Evolutionary conservation across 2,797 vertebrate species (phyloP).

Genomic region (Danio jaintianensis): DNA sequence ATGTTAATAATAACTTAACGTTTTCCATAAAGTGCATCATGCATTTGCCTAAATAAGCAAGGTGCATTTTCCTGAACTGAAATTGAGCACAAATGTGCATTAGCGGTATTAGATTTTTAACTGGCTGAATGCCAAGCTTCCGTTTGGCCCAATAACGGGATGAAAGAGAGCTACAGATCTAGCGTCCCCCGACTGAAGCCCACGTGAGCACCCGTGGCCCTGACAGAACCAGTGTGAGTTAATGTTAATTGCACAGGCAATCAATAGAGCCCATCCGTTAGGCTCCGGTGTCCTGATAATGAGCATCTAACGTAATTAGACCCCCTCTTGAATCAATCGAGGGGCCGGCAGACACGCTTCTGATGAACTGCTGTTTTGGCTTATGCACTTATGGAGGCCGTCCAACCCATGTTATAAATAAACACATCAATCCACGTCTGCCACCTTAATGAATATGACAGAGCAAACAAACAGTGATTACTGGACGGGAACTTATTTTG

Average conservation of each 20-base stretch:
- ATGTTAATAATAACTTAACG: not conserved
- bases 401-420: constrained; percentile 40
- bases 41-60: not conserved
- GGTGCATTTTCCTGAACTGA: constrained; percentile 8
- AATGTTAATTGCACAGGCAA: constrained; percentile 49
- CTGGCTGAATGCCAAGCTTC: constrained; percentile 20
- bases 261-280: constrained; percentile 52
- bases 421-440: constrained; percentile 38
- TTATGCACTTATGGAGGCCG: constrained; percentile 39
- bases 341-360: constrained; percentile 13
- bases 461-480: constrained; percentile 44
- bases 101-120: constrained; percentile 32
- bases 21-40: constrained; percentile 4
- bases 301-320: constrained; percentile 60
- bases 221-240: constrained; percentile 15
- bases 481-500: constrained; percentile 9
- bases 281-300: constrained; percentile 54
- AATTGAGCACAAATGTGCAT: constrained; percentile 13
- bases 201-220: not conserved
- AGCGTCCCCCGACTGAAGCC: not conserved
- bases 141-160: not conserved
- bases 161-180: constrained; percentile 9
- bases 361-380: constrained; percentile 47
- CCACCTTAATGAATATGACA: constrained; percentile 40
- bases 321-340: constrained; percentile 50